Evolutionary conservation across 2,113 vertebrate species (phyloP), one percentile per base, ranked within the genome.

Genomic region (Boulengeromyrus knoepffleri): DNA sequence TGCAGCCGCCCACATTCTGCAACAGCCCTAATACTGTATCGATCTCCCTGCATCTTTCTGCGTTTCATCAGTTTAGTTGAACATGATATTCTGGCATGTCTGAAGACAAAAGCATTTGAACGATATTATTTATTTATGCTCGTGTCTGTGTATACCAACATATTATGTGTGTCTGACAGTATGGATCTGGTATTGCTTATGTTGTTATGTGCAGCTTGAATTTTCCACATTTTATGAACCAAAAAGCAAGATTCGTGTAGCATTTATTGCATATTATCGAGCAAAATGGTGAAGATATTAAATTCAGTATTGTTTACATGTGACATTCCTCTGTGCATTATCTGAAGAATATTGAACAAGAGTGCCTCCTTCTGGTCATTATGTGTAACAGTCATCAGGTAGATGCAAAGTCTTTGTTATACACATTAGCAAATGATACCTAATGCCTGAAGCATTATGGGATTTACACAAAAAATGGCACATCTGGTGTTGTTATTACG

Each of bases 331-430:
- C 31, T 84, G 1, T 24, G 36, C 5, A 9, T 85, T n/a, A 83
- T 42, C 77, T 42, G 36, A 46, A 21, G 36, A 19, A 83, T 53
- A 52, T 89, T 83, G 70, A 36, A n/a, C 88, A 47, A 89, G 7
- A 53, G 88, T 74, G 70, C 88, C 88, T 70, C 80, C 88, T 80
- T 77, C 70, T 83, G 88, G 31, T 50, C 47, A 89, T 52, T 21
- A n/a, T 36, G 27, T 50, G 85, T 49, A 87, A 87, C 46, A 52
- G 12, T 19, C 10, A 7, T 87, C 83, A 24, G 46, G 10, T 85
- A 85, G 83, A 49, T 2, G 83, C 27, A 70, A 50, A 47, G 12
- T 86, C 39, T n/a, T 86, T 86, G 8, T 24, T 31, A 49, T 49
- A n/a, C 19, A 19, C 39, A 46, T 46, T 84, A 21, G 17, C 31